These are phyloP conservation scores for Euclidia mi DNA, from an alignment of 2,888 invertebrate genomes.

Conservation along the genomic window DNA sequence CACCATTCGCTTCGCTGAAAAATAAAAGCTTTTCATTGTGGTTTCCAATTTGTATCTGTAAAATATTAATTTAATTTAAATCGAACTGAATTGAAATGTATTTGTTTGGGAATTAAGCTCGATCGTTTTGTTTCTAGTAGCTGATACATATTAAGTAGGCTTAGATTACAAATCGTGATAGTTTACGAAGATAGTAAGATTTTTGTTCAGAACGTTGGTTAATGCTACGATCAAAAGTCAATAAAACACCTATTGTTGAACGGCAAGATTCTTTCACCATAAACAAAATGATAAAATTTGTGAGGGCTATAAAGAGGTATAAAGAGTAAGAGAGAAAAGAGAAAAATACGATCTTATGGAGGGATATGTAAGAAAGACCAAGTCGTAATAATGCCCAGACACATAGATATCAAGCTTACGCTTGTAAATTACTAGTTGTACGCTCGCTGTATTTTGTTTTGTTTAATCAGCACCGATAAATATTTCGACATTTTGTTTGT, in stretches of 20 bases:
- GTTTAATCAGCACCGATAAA: constrained; percentile 24
- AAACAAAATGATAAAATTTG: constrained; percentile 9
- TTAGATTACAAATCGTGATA: neutral
- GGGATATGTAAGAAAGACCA: constrained; percentile 12
- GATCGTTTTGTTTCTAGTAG: no score
- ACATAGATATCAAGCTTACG: constrained; percentile 27
- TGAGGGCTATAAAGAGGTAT: constrained; percentile 16
- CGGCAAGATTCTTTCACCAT: constrained; percentile 4
- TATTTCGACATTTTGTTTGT: constrained; percentile 10
- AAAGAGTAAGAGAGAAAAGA: constrained; percentile 21
- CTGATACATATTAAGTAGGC: no score
- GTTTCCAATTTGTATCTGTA: no score
- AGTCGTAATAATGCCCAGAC: constrained; percentile 32
- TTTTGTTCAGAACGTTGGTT: constrained; percentile 2
- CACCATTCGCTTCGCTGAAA: neutral
- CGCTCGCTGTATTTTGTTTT: constrained; percentile 25
- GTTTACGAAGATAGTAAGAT: neutral
- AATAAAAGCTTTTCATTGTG: no score
- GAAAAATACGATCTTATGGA: constrained; percentile 22
- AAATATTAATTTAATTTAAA: no score
- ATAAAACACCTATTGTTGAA: constrained; percentile 14
- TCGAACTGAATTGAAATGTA: no score
- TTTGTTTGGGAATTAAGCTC: no score
- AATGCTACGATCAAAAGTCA: constrained; percentile 5
- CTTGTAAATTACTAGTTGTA: constrained; percentile 34